Evolutionary conservation across 1,140 invertebrate species (phyloP).

Genomic region (Cyrtorhinus lividipennis): DNA sequence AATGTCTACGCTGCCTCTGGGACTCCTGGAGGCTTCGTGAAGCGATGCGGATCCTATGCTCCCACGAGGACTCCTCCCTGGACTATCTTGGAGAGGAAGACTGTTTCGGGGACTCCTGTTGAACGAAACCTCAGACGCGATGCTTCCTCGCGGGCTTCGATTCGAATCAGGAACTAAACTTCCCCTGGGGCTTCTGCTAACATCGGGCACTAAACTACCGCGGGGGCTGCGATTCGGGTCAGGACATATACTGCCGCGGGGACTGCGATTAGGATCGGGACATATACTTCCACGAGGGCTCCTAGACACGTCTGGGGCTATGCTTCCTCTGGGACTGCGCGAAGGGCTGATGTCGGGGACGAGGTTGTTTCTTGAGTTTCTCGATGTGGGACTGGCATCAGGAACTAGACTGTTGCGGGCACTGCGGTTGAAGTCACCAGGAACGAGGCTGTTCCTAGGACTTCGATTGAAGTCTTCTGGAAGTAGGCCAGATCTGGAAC

Average conservation of each 20-base stretch:
- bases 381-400: slow-evolving; percentile 32
- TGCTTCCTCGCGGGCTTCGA: slow-evolving; percentile 36
- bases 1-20: slow-evolving; percentile 34
- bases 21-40: slow-evolving; percentile 36
- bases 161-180: slow-evolving; percentile 24
- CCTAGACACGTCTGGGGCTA: slow-evolving; percentile 28
- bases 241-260: slow-evolving; percentile 33
- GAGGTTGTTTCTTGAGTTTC: slow-evolving; percentile 38
- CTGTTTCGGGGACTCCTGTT: slow-evolving; percentile 26
- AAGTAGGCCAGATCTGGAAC: slow-evolving; percentile 40
- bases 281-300: slow-evolving; percentile 25
- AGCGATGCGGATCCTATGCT: slow-evolving; percentile 39
- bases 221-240: slow-evolving; percentile 37
- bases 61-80: slow-evolving; percentile 37
- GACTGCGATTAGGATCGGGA: slow-evolving; percentile 26
- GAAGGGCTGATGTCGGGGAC: slow-evolving; percentile 28
- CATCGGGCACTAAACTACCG: slow-evolving; percentile 38
- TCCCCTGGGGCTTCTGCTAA: slow-evolving; percentile 27
- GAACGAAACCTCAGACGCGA: slow-evolving; percentile 30
- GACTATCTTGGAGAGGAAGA: slow-evolving; percentile 22
- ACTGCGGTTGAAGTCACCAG: slow-evolving; percentile 28
- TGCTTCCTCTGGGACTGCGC: slow-evolving; percentile 44
- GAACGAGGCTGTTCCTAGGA: slow-evolving; percentile 44
- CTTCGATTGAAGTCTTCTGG: slow-evolving; percentile 35
- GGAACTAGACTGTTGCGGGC: slow-evolving; percentile 36